Evolutionary conservation across 2,888 invertebrate species (phyloP).

Genomic region (Ochlodes sylvanus): DNA sequence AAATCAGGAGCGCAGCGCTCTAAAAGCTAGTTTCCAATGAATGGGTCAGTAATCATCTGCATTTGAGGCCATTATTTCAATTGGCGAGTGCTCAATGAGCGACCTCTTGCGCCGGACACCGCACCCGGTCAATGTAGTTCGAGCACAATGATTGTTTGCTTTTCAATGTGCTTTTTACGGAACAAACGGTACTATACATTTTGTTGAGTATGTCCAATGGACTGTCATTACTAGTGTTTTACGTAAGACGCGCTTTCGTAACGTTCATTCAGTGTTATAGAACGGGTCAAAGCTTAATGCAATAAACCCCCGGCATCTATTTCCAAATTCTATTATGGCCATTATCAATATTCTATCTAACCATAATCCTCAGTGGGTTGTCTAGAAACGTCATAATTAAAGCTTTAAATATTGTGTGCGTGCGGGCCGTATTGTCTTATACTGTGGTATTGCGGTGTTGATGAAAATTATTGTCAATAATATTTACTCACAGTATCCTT

Average conservation of each 20-base stretch:
- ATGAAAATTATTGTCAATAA: too few species aligned
- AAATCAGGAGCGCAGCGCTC: constrained; percentile 64
- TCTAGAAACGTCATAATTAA: too few species aligned
- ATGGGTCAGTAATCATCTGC: constrained; percentile 82
- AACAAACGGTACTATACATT: constrained; percentile 11
- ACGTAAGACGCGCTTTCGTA: constrained; percentile 16
- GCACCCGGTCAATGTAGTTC: constrained; percentile 65
- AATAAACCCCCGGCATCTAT: too few species aligned
- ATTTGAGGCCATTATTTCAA: constrained; percentile 83
- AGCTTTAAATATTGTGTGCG: too few species aligned
- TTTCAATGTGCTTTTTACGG: constrained; percentile 71
- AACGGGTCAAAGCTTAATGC: too few species aligned
- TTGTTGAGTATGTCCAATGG: constrained; percentile 14
- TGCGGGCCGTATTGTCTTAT: too few species aligned
- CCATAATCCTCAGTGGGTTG: too few species aligned
- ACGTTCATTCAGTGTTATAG: background rate
- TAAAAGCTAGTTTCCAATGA: constrained; percentile 76
- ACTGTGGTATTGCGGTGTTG: too few species aligned
- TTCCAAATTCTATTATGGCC: too few species aligned
- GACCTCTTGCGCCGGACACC: constrained; percentile 77
- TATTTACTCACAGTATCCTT: too few species aligned
- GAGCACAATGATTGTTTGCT: constrained; percentile 66
- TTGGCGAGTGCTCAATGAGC: constrained; percentile 79
- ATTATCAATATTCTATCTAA: too few species aligned
- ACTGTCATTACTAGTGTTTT: constrained; percentile 18